Percentiles rank a stretch among this genome's conserved stretches.
Conservation (phyloP, 2,797 vertebrate species). For the Malacoraja senta region DNA sequence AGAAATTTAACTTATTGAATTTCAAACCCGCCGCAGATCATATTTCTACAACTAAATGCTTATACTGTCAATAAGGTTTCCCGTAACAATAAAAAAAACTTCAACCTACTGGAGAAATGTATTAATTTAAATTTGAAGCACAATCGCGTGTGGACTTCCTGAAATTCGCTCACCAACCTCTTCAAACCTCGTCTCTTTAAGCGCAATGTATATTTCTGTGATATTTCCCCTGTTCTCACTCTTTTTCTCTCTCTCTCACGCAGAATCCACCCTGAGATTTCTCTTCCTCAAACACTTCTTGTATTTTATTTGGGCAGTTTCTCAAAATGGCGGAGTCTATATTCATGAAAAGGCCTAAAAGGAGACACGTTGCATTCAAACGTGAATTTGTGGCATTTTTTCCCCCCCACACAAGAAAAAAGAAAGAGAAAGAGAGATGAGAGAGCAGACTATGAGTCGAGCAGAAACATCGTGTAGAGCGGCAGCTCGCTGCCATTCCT, state of each 20-base stretch:
- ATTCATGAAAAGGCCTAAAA: slow-evolving; percentile 58
- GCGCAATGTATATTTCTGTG: neutral
- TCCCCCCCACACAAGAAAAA: slow-evolving; percentile 46
- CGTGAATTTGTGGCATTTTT: slow-evolving; percentile 46
- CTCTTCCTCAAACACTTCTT: slow-evolving; percentile 37
- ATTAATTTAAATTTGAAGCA: slow-evolving; percentile 3
- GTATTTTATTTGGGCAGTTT: slow-evolving; percentile 52
- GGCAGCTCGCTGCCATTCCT: slow-evolving; percentile 33
- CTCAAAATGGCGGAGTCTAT: slow-evolving; percentile 77
- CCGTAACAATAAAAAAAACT: slow-evolving; percentile 18
- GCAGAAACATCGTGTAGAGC: slow-evolving; percentile 6
- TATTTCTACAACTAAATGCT: neutral
- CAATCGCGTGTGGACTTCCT: slow-evolving; percentile 22
- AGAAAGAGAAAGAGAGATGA: slow-evolving; percentile 42
- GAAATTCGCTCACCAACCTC: neutral
- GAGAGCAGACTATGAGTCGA: slow-evolving; percentile 25
- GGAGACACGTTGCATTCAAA: slow-evolving; percentile 45
- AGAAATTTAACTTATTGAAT: neutral
- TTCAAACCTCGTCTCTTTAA: neutral
- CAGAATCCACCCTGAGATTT: slow-evolving; percentile 31
- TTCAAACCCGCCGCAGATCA: neutral
- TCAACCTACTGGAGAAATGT: neutral
- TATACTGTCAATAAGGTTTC: neutral
- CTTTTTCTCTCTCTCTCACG: neutral
- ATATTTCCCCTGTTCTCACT: neutral